These are phyloP conservation scores for Callipepla californica DNA, from an alignment of 2,113 vertebrate species.

Conservation along the genomic window DNA sequence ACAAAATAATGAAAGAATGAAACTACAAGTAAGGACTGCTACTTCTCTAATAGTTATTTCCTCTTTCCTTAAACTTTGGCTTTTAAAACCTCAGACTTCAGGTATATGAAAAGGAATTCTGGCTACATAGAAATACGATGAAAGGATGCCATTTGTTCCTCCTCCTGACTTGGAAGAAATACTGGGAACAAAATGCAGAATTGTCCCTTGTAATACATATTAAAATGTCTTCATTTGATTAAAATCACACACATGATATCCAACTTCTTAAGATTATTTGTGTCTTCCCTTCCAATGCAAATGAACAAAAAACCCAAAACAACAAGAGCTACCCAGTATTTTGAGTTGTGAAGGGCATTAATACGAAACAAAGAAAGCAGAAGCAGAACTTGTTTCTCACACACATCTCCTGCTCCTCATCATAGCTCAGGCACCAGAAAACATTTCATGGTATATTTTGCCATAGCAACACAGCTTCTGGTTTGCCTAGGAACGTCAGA, in stretches of 20 bases:
- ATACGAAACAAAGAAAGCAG: background rate
- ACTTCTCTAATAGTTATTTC: background rate
- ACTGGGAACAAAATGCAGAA: background rate
- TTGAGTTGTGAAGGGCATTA: background rate
- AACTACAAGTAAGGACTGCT: background rate
- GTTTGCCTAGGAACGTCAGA: background rate
- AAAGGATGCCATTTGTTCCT: background rate
- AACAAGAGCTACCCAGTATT: background rate
- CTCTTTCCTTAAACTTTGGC: background rate
- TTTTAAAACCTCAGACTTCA: background rate
- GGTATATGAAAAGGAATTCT: background rate
- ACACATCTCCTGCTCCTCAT: background rate
- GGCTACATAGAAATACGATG: background rate
- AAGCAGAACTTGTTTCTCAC: background rate
- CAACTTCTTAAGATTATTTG: background rate
- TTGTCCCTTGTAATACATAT: background rate
- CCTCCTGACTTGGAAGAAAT: background rate
- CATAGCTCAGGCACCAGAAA: background rate
- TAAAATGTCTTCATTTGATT: background rate
- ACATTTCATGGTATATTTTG: fast-evolving
- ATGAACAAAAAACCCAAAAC: background rate
- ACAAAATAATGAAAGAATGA: background rate
- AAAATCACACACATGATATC: background rate
- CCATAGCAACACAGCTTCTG: background rate
- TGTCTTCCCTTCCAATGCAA: background rate